phyloP scores from a whole-genome alignment of 2,797 vertebrate species.

The Hafferia zeledoni region DNA sequence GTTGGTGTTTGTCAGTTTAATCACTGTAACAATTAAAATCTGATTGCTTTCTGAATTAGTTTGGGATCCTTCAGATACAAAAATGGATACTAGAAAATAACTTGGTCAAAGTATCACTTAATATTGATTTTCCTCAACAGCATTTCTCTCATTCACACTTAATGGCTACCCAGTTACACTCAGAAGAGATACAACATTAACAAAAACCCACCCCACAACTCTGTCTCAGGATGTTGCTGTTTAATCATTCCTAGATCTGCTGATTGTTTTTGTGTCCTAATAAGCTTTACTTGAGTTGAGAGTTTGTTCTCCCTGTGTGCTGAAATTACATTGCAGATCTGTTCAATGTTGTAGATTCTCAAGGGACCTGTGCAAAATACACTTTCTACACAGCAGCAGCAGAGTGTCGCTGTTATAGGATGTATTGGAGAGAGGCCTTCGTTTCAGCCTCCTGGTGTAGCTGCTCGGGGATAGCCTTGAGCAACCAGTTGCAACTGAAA shows the following conservation, averaged over 20 bases:
- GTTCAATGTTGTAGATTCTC: background rate
- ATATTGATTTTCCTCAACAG: background rate
- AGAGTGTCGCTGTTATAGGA: background rate
- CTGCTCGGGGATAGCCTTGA: background rate
- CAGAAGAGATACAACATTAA: background rate
- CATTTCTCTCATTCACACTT: background rate
- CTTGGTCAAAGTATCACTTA: background rate
- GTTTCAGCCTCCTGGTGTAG: background rate
- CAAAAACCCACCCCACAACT: background rate
- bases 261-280: background rate
- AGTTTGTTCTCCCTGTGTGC: background rate
- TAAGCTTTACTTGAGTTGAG: background rate
- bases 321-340: background rate
- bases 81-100: background rate
- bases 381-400: background rate
- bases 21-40: background rate
- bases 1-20: background rate
- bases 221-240: background rate
- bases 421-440: background rate
- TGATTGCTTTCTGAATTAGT: background rate
- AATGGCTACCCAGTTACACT: background rate
- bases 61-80: background rate
- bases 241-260: background rate
- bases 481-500: background rate
- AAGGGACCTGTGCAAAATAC: background rate